Percentiles rank a stretch among this genome's conserved stretches.
Evolutionary conservation across 2,113 vertebrate species (phyloP).

Genomic region (Clarias magur): DNA sequence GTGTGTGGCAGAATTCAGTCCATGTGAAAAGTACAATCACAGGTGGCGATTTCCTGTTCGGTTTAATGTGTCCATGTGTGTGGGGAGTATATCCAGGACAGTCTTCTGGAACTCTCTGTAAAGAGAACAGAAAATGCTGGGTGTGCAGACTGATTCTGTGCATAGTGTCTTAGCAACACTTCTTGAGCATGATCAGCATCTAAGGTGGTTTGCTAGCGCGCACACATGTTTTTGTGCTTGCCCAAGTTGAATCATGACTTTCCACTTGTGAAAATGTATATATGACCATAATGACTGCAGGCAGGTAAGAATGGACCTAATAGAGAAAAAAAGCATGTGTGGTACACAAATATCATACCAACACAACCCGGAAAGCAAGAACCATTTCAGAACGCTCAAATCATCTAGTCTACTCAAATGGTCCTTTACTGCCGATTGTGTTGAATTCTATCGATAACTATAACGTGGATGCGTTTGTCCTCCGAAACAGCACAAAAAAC

Average conservation of each 20-base stretch:
- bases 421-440: neutral
- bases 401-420: neutral
- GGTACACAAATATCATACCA: neutral
- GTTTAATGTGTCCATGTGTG: conserved; percentile 49
- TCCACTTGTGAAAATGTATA: neutral
- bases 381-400: neutral
- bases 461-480: no score
- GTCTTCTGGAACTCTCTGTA: conserved; percentile 81
- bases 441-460: neutral
- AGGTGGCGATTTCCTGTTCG: conserved; percentile 64
- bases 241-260: neutral
- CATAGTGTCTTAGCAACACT: conserved; percentile 72
- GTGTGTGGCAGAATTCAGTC: neutral
- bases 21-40: conserved; percentile 1
- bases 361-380: neutral
- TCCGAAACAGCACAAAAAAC: no score
- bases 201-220: conserved; percentile 49
- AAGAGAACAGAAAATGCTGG: conserved; percentile 92
- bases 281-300: neutral
- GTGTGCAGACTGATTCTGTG: conserved; percentile 80
- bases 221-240: conserved; percentile 28
- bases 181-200: conserved; percentile 70
- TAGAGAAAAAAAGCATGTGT: neutral
- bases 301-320: neutral
- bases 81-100: conserved; percentile 70